Percentiles rank a stretch among this genome's conserved stretches.
Evolutionary conservation across 64 coral and sea anemone genomes (phyloP).

Genomic region (Dendrophyllia cribrosa): DNA sequence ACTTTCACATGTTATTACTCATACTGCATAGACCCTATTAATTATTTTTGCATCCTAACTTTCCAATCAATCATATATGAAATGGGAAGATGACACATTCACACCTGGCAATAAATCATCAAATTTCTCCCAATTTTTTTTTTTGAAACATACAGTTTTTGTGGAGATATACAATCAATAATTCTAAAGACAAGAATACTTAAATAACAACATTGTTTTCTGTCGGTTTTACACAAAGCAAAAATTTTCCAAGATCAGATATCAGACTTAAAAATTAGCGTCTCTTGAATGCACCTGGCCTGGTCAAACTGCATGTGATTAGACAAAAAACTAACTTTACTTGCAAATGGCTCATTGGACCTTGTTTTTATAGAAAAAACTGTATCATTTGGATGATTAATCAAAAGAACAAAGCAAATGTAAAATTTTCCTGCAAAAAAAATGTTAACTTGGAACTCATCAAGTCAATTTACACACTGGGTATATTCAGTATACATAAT

Average conservation of each 20-base stretch:
- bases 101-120: background rate
- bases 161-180: background rate
- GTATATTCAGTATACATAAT: too few species aligned
- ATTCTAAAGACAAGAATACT: background rate
- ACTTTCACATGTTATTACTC: background rate
- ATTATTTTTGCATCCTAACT: background rate
- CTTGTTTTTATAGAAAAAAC: too few species aligned
- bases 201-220: background rate
- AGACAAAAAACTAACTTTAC: background rate
- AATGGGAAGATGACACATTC: background rate
- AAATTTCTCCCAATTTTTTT: background rate
- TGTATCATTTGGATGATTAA: background rate
- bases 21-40: background rate
- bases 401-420: background rate
- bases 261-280: background rate
- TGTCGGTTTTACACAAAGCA: background rate
- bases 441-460: too few species aligned
- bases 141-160: background rate
- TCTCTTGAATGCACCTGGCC: background rate
- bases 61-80: background rate
- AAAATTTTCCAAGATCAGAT: constrained; percentile 1
- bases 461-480: too few species aligned
- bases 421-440: too few species aligned
- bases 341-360: too few species aligned
- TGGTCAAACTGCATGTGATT: background rate